Evolutionary conservation across 2,113 vertebrate genomes (phyloP).

Genomic region (Halcyon malimbica): DNA sequence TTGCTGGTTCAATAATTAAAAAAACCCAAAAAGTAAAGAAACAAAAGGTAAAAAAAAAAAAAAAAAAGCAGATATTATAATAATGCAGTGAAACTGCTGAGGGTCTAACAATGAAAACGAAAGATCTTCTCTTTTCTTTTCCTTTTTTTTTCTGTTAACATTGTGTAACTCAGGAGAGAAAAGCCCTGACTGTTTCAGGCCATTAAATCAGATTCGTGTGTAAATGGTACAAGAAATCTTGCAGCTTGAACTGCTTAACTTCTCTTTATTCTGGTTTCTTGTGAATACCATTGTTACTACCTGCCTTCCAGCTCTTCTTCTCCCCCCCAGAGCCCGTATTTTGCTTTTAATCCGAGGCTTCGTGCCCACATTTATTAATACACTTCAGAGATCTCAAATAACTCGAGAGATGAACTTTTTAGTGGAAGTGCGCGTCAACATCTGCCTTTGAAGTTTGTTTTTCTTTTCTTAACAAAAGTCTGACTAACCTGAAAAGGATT

Average conservation of each 20-base stretch:
- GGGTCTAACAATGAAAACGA: background rate
- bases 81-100: background rate
- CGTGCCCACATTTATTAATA: background rate
- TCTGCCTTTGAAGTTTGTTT: background rate
- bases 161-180: background rate
- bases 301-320: background rate
- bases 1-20: background rate
- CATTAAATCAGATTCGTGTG: background rate
- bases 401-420: background rate
- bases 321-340: background rate
- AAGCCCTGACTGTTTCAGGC: background rate
- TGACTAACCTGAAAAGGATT: background rate
- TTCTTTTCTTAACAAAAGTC: background rate
- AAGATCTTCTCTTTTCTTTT: background rate
- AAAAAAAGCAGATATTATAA: background rate
- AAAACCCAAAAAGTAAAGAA: no score
- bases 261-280: background rate
- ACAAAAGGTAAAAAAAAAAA: no score
- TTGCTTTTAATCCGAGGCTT: background rate
- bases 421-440: background rate
- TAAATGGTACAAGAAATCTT: background rate
- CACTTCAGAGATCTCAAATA: background rate
- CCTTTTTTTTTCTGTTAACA: background rate
- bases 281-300: background rate
- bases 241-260: background rate